Evolutionary conservation across 2,797 vertebrate species (phyloP).

Genomic region (Ibycter americanus): DNA sequence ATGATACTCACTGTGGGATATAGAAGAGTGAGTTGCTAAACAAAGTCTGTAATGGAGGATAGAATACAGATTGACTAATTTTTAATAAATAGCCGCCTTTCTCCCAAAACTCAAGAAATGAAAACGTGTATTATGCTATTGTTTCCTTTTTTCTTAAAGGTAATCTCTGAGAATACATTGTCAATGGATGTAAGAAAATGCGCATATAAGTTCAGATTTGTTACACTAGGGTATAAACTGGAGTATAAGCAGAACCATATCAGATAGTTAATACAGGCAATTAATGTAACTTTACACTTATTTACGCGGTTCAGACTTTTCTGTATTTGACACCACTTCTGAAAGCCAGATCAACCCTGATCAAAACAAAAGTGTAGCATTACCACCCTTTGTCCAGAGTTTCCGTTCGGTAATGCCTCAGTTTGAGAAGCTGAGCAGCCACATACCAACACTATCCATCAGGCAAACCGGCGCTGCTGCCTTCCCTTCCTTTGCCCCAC

Average conservation of each 20-base stretch:
- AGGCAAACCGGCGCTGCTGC: not conserved
- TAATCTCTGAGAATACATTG: not conserved
- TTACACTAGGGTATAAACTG: not conserved
- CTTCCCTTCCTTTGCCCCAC: not conserved
- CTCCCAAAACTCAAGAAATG: not conserved
- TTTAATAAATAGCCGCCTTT: not conserved
- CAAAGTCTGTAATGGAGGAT: not conserved
- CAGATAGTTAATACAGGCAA: not conserved
- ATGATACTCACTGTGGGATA: not conserved
- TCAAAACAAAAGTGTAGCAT: not conserved
- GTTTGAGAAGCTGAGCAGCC: not conserved
- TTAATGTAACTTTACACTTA: not conserved
- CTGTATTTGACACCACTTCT: not conserved
- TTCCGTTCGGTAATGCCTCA: not conserved
- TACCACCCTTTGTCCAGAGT: not conserved
- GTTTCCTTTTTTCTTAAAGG: not conserved
- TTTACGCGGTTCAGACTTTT: not conserved
- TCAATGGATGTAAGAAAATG: not conserved
- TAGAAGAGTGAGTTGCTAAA: not conserved
- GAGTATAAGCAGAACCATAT: not conserved
- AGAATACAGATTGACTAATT: not conserved
- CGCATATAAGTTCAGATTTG: not conserved
- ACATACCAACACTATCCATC: accelerated
- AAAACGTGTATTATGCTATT: not conserved
- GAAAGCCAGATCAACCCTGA: not conserved